phyloP scores from a whole-genome alignment of 2,797 vertebrate species.

The Delichon dasypus region DNA sequence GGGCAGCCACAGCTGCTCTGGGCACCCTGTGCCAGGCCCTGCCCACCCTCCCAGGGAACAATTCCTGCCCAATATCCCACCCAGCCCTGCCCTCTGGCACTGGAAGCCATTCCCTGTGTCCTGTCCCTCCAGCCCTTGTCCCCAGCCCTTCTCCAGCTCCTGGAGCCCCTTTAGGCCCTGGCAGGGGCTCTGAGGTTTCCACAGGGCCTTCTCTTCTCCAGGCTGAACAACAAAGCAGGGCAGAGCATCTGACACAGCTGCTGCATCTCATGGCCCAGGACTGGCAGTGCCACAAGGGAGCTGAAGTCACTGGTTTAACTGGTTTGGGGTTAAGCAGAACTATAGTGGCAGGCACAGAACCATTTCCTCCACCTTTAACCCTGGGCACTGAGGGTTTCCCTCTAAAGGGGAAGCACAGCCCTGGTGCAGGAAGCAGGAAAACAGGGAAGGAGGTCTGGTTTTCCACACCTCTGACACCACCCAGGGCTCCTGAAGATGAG shows the following conservation, averaged over 20 bases:
- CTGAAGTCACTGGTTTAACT: not conserved
- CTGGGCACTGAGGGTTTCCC: not conserved
- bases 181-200: accelerated
- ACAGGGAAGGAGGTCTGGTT: not conserved
- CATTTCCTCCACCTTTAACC: not conserved
- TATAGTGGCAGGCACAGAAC: not conserved
- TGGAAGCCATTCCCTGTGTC: not conserved
- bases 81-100: not conserved
- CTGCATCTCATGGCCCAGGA: not conserved
- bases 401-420: not conserved
- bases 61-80: not conserved
- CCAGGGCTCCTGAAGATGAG: not conserved
- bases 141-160: not conserved
- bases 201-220: not conserved
- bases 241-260: not conserved
- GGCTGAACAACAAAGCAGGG: not conserved
- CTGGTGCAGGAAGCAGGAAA: not conserved
- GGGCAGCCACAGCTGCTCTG: not conserved
- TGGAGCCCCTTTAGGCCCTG: not conserved
- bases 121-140: not conserved
- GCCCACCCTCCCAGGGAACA: not conserved
- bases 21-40: not conserved
- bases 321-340: not conserved
- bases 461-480: not conserved
- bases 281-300: not conserved